Evolutionary conservation across 2,113 vertebrate genomes (phyloP), one percentile per base, ranked within the genome.

Genomic region (Junco hyemalis): DNA sequence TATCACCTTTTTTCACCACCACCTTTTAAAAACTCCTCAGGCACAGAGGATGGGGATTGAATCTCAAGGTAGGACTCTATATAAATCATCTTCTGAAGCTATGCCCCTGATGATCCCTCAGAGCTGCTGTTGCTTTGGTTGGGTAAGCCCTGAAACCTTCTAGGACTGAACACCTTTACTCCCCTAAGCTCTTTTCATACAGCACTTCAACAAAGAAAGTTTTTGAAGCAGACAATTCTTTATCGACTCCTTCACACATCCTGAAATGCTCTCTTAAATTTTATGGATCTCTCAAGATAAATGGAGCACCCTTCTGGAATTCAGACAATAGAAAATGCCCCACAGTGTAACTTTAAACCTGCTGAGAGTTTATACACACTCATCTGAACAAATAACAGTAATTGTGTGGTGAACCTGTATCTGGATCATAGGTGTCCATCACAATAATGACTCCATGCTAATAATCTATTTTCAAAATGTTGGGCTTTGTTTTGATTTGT

Each of bases 201-300:
- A 81, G 48, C 53, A 48, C n/a, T 64, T 68, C 38, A 94, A 92
- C 42, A 94, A 94, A 86, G 78, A 63, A 80, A 81, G 50, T 53
- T 94, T 95, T 77, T 88, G 63, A 93, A 92, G 61, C 57, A 84
- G 72, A 56, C 86, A 86, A 63, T 91, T 93, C 69, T 95, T 73
- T 91, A 81, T 76, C 1, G 2, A 83, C 68, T 81, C 76, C 36
- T 71, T 79, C 72, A 36, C n/a, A 44, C 33, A 66, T 36, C 47
- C 35, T 71, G 57, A 86, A 94, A 79, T 9, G 16, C 28, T 71
- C 72, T 44, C 56, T 66, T 92, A 68, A 84, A 81, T 80, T 70
- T 42, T 80, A 59, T 70, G 50, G 66, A 33, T 54, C 31, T 91
- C 72, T 88, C 57, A 80, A 61, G 26, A 86, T 11, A 92, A 85